Percentiles rank a stretch among this genome's conserved stretches.
Conservation (phyloP, 2,113 vertebrate genomes). For the Willisornis vidua region DNA sequence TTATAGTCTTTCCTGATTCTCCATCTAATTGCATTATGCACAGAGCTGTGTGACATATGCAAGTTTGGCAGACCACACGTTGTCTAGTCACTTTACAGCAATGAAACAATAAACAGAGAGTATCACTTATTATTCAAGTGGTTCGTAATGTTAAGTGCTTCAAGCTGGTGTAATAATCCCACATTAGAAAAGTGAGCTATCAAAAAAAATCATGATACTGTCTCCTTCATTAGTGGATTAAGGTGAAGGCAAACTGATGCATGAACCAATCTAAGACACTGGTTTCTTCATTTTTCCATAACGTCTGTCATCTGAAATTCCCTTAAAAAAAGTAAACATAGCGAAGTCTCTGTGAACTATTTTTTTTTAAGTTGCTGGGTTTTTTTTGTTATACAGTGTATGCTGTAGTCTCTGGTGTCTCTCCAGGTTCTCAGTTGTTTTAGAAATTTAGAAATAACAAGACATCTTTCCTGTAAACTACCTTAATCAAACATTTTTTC, state of each 20-base stretch:
- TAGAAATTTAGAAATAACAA: not conserved
- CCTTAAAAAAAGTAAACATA: not conserved
- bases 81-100: not conserved
- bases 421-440: not conserved
- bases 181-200: not conserved
- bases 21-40: not conserved
- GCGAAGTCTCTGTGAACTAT: not conserved
- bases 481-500: not conserved
- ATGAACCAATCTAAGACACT: not conserved
- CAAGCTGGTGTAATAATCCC: not conserved
- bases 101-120: not conserved
- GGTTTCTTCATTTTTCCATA: not conserved
- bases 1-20: not conserved
- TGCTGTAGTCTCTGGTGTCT: not conserved
- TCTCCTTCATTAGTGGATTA: not conserved
- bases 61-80: not conserved
- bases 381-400: not conserved
- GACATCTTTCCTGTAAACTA: not conserved
- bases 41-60: not conserved
- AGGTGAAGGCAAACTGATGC: not conserved
- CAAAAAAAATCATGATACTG: not conserved
- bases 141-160: not conserved
- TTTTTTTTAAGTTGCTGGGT: not conserved
- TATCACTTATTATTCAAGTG: not conserved
- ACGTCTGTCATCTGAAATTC: not conserved